Conservation (phyloP, 1,140 invertebrate species). For the Bombus waltoni region DNA sequence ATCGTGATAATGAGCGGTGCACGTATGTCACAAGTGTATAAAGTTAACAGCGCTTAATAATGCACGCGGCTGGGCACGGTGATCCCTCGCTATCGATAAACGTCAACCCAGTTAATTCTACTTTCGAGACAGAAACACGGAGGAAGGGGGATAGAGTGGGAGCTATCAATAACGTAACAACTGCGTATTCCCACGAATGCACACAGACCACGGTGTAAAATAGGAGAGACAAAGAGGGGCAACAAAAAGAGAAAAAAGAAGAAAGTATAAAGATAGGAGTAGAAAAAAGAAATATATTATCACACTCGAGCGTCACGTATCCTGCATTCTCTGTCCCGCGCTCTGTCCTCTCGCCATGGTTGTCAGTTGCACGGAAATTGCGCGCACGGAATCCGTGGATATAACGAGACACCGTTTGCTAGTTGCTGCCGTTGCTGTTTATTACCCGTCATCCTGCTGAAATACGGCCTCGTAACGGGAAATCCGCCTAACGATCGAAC, state of each 20-base stretch:
- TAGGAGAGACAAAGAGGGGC: not conserved
- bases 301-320: constrained; percentile 29
- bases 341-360: constrained; percentile 1
- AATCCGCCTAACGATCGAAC: constrained; percentile 32
- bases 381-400: constrained; percentile 43
- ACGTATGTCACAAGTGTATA: constrained; percentile 63
- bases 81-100: constrained; percentile 60
- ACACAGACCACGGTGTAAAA: constrained; percentile 4
- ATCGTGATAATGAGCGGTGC: constrained; percentile 60
- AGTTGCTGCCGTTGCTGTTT: constrained; percentile 25
- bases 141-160: not conserved
- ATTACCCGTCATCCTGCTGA: constrained; percentile 11
- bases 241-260: not conserved
- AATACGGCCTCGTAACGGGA: constrained; percentile 58
- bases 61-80: constrained; percentile 38
- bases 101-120: constrained; percentile 61
- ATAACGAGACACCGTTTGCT: constrained; percentile 39
- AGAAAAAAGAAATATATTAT: constrained; percentile 14
- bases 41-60: constrained; percentile 69
- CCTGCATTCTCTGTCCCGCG: not conserved
- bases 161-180: constrained; percentile 67
- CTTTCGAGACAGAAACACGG: constrained; percentile 43
- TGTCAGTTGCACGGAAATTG: constrained; percentile 47
- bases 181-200: constrained; percentile 61
- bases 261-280: not conserved